phyloP scores from a whole-genome alignment of 1,140 invertebrate species.

The Ceratina japonica region DNA sequence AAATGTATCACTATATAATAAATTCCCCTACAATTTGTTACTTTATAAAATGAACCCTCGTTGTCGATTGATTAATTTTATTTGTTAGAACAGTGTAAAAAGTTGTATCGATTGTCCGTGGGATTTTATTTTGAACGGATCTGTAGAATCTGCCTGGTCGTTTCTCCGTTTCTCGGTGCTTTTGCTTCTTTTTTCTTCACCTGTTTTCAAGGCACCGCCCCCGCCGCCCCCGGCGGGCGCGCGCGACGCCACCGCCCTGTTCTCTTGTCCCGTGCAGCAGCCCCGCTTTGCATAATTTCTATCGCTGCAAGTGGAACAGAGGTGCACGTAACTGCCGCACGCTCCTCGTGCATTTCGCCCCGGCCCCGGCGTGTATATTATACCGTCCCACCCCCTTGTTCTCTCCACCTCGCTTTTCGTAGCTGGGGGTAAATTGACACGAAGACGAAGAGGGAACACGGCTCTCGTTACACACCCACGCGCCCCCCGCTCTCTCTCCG shows the following conservation, averaged over 20 bases:
- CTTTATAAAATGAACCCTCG: too few relatives aligned
- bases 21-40: too few relatives aligned
- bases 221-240: not conserved
- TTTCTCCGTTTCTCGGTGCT: not conserved
- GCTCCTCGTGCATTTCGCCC: conserved; percentile 34
- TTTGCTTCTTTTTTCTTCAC: conserved; percentile 27
- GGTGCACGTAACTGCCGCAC: conserved; percentile 43
- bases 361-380: conserved; percentile 26
- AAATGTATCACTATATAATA: too few relatives aligned
- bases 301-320: conserved; percentile 62
- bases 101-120: too few relatives aligned
- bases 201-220: conserved; percentile 33
- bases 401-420: not conserved
- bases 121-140: not conserved
- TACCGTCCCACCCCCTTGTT: conserved; percentile 19
- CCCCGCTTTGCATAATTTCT: conserved; percentile 67
- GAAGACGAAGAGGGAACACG: conserved; percentile 4
- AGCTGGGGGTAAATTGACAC: conserved; percentile 44
- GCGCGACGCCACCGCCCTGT: conserved; percentile 10
- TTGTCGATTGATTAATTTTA: too few relatives aligned
- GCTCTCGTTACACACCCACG: too few relatives aligned
- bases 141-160: not conserved
- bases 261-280: conserved; percentile 42
- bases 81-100: too few relatives aligned
- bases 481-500: not conserved